phyloP scores from a whole-genome alignment of 2,113 vertebrate genomes.

The Clarias batrachus region DNA sequence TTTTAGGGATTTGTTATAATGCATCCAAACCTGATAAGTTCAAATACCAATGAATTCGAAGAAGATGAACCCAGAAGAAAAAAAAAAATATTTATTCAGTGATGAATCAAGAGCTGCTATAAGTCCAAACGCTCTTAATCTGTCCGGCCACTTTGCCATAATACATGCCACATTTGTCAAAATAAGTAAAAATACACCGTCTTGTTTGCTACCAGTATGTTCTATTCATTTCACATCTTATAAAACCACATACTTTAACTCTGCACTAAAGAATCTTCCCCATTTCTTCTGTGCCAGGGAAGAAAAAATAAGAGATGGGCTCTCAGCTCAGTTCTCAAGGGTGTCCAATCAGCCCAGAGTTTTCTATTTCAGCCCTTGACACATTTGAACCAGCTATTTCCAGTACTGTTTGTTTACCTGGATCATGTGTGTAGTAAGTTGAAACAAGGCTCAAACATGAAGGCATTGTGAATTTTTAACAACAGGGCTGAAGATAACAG shows the following conservation, averaged over 20 bases:
- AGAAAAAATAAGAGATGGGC: not conserved
- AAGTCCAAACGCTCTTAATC: not conserved
- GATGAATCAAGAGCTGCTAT: conserved; percentile 10
- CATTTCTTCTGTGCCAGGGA: conserved; percentile 1
- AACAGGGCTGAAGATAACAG: not conserved
- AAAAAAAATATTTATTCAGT: not conserved
- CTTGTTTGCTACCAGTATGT: not conserved
- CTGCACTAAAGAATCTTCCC: conserved; percentile 19
- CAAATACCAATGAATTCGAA: conserved; percentile 1
- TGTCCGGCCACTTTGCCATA: conserved; percentile 3
- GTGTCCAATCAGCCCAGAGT: not conserved
- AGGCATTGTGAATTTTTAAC: not conserved
- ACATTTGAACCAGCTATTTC: conserved; percentile 15
- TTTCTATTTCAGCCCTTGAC: not conserved
- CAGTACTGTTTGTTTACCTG: conserved; percentile 25
- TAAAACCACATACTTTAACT: not conserved
- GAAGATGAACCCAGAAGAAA: not conserved
- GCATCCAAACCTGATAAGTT: not conserved
- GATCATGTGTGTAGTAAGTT: conserved; percentile 17
- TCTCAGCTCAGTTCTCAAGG: not conserved
- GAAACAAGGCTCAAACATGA: conserved; percentile 5
- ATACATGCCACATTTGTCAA: conserved; percentile 1
- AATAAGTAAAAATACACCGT: conserved; percentile 20
- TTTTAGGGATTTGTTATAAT: conserved; percentile 11
- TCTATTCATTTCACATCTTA: not conserved